These are phyloP conservation scores for Liodrosophila aerea DNA, from an alignment of 2,888 invertebrate species.

Conservation along the genomic window DNA sequence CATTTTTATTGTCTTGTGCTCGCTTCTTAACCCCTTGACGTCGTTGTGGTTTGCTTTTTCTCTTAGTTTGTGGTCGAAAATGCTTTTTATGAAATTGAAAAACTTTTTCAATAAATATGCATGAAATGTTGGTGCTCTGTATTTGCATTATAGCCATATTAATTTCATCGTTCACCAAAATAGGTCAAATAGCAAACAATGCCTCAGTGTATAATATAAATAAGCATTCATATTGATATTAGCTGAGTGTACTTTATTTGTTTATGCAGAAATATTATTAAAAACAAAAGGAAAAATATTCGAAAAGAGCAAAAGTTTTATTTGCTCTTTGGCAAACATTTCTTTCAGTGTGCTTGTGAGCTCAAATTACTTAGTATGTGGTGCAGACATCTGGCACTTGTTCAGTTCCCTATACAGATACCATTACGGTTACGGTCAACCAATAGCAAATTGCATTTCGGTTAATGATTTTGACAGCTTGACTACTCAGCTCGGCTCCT, in stretches of 20 bases:
- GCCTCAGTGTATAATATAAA: no score
- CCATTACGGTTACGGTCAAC: slow-evolving; percentile 13
- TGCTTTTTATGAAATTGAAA: slow-evolving; percentile 78
- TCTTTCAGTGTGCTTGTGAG: background rate
- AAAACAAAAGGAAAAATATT: no score
- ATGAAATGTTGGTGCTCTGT: slow-evolving; percentile 44
- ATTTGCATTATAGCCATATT: slow-evolving; percentile 32
- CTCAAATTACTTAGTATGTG: background rate
- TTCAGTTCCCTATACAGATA: background rate
- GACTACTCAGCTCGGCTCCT: slow-evolving; percentile 14
- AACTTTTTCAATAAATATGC: slow-evolving; percentile 80
- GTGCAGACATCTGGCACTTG: background rate
- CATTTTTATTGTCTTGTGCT: slow-evolving; percentile 57
- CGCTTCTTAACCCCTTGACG: slow-evolving; percentile 59
- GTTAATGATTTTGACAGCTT: slow-evolving; percentile 55
- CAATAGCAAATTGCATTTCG: slow-evolving; percentile 41
- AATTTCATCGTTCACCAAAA: slow-evolving; percentile 21
- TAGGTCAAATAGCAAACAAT: slow-evolving; percentile 1
- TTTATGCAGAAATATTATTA: no score
- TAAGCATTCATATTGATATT: no score
- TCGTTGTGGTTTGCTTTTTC: slow-evolving; percentile 35
- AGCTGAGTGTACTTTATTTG: no score
- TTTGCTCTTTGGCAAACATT: no score
- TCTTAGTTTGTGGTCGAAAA: slow-evolving; percentile 37
- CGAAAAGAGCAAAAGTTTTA: no score